Percentiles rank a stretch among this genome's conserved stretches.
phyloP scores from a whole-genome alignment of 2,113 vertebrate genomes.

The Neotragus pygmaeus region DNA sequence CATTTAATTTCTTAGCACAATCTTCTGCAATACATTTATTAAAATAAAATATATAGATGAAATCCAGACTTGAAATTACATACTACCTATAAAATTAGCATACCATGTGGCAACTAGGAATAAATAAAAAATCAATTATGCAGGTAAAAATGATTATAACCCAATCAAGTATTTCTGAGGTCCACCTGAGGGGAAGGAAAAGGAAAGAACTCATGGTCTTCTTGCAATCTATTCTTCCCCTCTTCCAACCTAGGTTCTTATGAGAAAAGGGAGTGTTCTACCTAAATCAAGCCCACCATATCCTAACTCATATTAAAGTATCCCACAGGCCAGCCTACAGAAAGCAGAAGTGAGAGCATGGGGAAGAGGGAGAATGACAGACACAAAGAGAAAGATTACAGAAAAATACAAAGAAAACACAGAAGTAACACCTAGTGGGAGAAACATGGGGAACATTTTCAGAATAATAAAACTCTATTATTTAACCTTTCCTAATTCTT shows the following conservation, averaged over 20 bases:
- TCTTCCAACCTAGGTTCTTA: neutral
- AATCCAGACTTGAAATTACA: constrained; percentile 12
- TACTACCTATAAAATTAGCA: constrained; percentile 14
- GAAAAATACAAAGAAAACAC: neutral
- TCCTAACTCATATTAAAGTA: constrained; percentile 4
- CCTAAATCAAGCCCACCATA: neutral
- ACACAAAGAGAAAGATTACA: neutral
- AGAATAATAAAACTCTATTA: neutral
- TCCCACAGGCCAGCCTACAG: neutral
- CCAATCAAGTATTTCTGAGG: neutral
- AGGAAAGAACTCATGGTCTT: neutral
- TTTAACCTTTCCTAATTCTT: neutral
- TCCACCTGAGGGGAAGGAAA: neutral
- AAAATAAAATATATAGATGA: neutral
- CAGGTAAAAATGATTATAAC: constrained; percentile 2
- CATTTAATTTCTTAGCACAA: constrained; percentile 11
- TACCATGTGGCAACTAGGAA: neutral
- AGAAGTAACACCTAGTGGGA: neutral
- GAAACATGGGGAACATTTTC: neutral
- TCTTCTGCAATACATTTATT: neutral
- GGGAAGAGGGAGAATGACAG: neutral
- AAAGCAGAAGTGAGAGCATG: neutral
- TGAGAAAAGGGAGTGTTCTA: neutral
- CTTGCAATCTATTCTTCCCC: neutral
- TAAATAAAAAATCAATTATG: constrained; percentile 7